Evolutionary conservation across 1,140 invertebrate species (phyloP).

Genomic region (Cyphomyrmex costatus): DNA sequence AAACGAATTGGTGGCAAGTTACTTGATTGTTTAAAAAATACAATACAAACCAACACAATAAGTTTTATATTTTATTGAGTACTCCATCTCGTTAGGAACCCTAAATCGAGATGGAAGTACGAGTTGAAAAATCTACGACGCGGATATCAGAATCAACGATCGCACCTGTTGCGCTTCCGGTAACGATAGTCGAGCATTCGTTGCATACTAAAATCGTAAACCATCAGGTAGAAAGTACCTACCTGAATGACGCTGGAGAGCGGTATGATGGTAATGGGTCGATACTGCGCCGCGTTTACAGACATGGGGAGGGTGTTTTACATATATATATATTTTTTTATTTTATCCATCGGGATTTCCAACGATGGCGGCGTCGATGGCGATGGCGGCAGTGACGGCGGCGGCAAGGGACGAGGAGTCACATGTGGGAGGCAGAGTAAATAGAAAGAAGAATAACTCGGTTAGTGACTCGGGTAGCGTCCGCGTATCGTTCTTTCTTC

Average conservation of each 20-base stretch:
- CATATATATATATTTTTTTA: slow-evolving; percentile 32
- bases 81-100: too few relatives aligned
- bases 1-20: background rate
- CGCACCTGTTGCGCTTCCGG: slow-evolving; percentile 34
- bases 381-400: slow-evolving; percentile 44
- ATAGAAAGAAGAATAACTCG: slow-evolving; percentile 83
- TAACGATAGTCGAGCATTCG: slow-evolving; percentile 26
- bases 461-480: slow-evolving; percentile 73
- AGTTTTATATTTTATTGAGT: background rate
- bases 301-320: slow-evolving; percentile 33
- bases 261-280: slow-evolving; percentile 64
- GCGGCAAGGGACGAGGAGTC: slow-evolving; percentile 80
- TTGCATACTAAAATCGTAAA: background rate
- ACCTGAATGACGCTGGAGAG: slow-evolving; percentile 72
- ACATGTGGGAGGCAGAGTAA: slow-evolving; percentile 79
- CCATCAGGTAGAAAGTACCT: slow-evolving; percentile 53
- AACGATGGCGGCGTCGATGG: slow-evolving; percentile 9
- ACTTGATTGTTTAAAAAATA: background rate
- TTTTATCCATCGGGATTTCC: slow-evolving; percentile 37
- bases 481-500: slow-evolving; percentile 21
- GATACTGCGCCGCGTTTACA: slow-evolving; percentile 62
- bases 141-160: slow-evolving; percentile 30
- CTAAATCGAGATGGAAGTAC: background rate
- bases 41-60: background rate
- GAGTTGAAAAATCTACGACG: background rate